Evolutionary conservation across 2,888 invertebrate species (phyloP), one percentile per base, ranked within the genome.

Genomic region (Itoplectis maculator): DNA sequence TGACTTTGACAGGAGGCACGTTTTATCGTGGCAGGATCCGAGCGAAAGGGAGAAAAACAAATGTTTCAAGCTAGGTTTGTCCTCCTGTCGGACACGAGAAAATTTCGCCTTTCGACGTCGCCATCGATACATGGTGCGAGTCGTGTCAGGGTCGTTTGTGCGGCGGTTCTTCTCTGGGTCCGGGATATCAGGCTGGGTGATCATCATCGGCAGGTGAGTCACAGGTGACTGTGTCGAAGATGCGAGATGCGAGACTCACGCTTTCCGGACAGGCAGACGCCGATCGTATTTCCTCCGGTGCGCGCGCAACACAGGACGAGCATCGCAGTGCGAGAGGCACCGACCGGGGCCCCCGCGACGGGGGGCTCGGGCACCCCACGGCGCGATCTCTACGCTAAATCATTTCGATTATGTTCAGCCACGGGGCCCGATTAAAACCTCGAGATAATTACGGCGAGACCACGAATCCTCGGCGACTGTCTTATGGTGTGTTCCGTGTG

Each of bases 301-400:
- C 40, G 51, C 75, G 80, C 51, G 47, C 61, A 75, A n/a, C n/a
- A n/a, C n/a, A n/a, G n/a, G n/a, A n/a, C n/a, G n/a, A n/a, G n/a
- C n/a, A n/a, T n/a, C n/a, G n/a, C n/a, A n/a, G n/a, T n/a, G n/a
- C n/a, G 29, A 2, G 29, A 29, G 5, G 29, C 29, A 5, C 59
- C 54, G 75, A 72, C 75, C 86, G 84, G 86, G 84, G 82, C 72
- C 83, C 63, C 70, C 87, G 45, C 90, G 61, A 87, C 87, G 86
- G 90, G 90, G 82, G 88, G 86, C 56, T 68, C 70, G 8, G 87
- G 79, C 86, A 77, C 84, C 90, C 90, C 84, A 89, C 80, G 42
- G 90, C 61, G 90, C 66, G 81, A 80, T 84, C 87, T 87, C 88
- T 85, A 82, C 85, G 87, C 87, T 88, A 88, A 88, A 90, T 90